A percentile compares a stretch with the other conserved stretches of the same genome.
These are phyloP conservation scores for Stenoptilia bipunctidactyla DNA, from an alignment of 2,888 invertebrate species.

Conservation along the genomic window DNA sequence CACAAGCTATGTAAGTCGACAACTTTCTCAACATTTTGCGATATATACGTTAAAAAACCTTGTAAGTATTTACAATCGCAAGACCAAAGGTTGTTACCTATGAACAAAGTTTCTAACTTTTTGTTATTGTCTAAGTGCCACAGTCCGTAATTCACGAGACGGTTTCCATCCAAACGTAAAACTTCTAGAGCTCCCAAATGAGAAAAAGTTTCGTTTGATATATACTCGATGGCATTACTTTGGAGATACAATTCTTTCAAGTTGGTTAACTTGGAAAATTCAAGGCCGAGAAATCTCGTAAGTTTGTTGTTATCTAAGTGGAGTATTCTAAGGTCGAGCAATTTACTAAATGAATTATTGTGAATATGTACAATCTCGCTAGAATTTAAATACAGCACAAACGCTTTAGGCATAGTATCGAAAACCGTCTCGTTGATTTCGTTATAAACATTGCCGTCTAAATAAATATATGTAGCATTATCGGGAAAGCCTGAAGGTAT, in stretches of 20 bases:
- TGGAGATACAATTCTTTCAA: slow-evolving; percentile 89
- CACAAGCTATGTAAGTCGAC: slow-evolving; percentile 80
- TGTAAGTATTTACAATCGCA: slow-evolving; percentile 92
- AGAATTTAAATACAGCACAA: slow-evolving; percentile 85
- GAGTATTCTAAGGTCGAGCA: slow-evolving; percentile 80
- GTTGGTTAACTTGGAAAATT: slow-evolving; percentile 85
- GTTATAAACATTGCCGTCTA: slow-evolving; percentile 90
- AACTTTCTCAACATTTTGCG: slow-evolving; percentile 83
- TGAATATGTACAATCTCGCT: slow-evolving; percentile 85
- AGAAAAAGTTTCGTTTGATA: slow-evolving; percentile 85
- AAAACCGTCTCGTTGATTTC: slow-evolving; percentile 73
- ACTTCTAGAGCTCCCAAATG: slow-evolving; percentile 84
- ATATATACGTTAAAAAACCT: slow-evolving; percentile 84
- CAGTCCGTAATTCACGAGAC: slow-evolving; percentile 82
- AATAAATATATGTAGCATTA: slow-evolving; percentile 92
- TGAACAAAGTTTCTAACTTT: slow-evolving; percentile 78
- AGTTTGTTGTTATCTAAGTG: slow-evolving; percentile 91
- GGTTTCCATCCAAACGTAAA: slow-evolving; percentile 88
- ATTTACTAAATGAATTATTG: slow-evolving; percentile 87
- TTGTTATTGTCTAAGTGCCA: slow-evolving; percentile 82
- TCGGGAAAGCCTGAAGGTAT: slow-evolving; percentile 88
- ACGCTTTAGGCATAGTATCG: slow-evolving; percentile 52
- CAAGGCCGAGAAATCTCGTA: slow-evolving; percentile 81
- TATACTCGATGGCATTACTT: slow-evolving; percentile 83
- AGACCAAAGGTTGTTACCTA: slow-evolving; percentile 89